phyloP scores from a whole-genome alignment of 2,797 vertebrate genomes.

The Lates japonicus region DNA sequence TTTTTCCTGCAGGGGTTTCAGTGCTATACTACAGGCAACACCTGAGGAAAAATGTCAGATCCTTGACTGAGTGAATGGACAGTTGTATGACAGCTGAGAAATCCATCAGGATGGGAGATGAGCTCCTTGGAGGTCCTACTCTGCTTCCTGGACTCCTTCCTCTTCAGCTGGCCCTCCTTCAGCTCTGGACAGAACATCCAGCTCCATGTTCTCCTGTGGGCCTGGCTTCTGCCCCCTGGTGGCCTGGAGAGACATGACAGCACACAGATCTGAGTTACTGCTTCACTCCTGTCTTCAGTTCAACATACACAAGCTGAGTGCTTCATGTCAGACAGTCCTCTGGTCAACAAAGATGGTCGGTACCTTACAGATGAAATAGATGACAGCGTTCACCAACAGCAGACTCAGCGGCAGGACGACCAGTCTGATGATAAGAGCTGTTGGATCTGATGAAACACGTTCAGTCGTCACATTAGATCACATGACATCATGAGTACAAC shows the following conservation, averaged over 20 bases:
- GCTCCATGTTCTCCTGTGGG: too few species aligned
- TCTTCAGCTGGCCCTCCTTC: too few species aligned
- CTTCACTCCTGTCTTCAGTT: neutral
- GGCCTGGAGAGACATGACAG: slow-evolving; percentile 11
- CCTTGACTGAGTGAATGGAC: too few species aligned
- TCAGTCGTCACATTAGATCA: neutral
- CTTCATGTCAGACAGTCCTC: neutral
- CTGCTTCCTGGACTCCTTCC: neutral
- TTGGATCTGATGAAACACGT: slow-evolving; percentile 16
- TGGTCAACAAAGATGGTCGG: neutral
- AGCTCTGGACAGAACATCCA: neutral
- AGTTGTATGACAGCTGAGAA: too few species aligned
- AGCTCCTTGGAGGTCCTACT: neutral
- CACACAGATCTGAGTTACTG: neutral
- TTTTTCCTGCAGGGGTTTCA: too few species aligned
- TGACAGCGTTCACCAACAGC: neutral
- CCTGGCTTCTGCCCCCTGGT: neutral
- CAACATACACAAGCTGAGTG: too few species aligned
- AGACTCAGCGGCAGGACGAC: neutral
- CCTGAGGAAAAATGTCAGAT: too few species aligned
- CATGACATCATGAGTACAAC: neutral
- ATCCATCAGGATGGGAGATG: too few species aligned
- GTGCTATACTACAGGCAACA: too few species aligned
- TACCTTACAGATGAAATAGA: neutral
- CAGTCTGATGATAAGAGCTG: neutral